Base-by-base conservation (phyloP, 2,113 vertebrate species). In the Geococcyx californianus region DNA sequence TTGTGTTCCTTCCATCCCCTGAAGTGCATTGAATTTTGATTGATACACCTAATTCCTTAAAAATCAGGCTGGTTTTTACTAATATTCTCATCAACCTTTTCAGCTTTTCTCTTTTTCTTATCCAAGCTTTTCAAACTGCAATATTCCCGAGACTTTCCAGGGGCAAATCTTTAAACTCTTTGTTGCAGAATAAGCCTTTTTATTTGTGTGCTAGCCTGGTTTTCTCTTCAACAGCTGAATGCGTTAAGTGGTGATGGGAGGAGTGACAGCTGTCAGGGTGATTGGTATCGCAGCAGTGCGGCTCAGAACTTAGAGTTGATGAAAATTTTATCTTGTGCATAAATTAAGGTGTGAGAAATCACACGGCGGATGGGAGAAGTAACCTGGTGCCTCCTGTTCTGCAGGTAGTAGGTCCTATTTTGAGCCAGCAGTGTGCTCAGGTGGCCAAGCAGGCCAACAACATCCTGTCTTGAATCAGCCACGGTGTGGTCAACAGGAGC, bases 351-450 rank as follows among this genome's bases (percentile, higher is more conserved):
- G 6, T 8, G 24, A 77, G 63, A 33, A 14, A 51, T 63, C 2
- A 0, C 11, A 1, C 5, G 34, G 28, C 1, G 5, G 70, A 2
- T 13, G 36, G 21, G 21, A 38, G 34, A 70, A 63, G 51, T 14
- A 29, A 16, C 20, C 11, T 36, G 6, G 11, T 7, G 10, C 45
- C n/a, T 55, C 52, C 11, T 13, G 1, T 21, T 26, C 56, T 20
- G n/a, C 29, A 40, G 19, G 24, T 42, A 42, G 40, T 42, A 42
- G 40, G 10, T 42, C 40, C 40, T 42, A 42, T 42, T 42, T 42
- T 42, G 40, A 42, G 40, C 40, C 40, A 42, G 40, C 40, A 42
- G 40, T 42, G 40, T 42, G 40, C 40, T 42, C 40, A 42, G 40
- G 40, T 42, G 40, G 40, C 40, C 40, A 42, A 42, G 40, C 10